A percentile compares a stretch with the other conserved stretches of the same genome.
Evolutionary conservation across 2,113 vertebrate genomes (phyloP).

Genomic region (Otocyon megalotis): DNA sequence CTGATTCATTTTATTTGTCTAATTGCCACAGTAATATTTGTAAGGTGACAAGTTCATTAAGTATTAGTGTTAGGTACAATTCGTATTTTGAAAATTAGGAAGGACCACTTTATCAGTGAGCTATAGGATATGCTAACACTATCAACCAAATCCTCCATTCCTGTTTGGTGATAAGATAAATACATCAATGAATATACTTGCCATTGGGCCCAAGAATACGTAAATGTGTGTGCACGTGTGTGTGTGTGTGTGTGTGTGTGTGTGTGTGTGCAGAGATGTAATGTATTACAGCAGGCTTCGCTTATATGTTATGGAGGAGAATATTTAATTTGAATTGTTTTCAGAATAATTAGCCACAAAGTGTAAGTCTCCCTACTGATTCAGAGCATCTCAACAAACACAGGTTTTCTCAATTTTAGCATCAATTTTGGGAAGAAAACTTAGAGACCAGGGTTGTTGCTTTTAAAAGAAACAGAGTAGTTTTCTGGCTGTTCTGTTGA

Average conservation of each 20-base stretch:
- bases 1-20: background rate
- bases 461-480: background rate
- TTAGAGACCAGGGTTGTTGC: background rate
- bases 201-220: background rate
- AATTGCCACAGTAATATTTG: background rate
- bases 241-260: rapidly evolving
- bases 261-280: background rate
- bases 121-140: background rate
- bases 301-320: background rate
- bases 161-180: background rate
- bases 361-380: background rate
- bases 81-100: background rate
- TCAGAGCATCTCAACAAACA: conserved; percentile 15
- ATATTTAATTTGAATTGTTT: conserved; percentile 36
- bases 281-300: background rate
- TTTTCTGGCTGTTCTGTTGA: conserved; percentile 11
- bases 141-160: background rate
- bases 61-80: background rate
- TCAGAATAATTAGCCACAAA: background rate
- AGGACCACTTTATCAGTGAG: background rate
- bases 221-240: background rate
- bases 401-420: conserved; percentile 23
- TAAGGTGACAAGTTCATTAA: background rate
- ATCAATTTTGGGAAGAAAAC: background rate
- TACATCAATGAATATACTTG: background rate